Evolutionary conservation across 1,140 invertebrate species (phyloP).

Genomic region (Plutomurus gul): DNA sequence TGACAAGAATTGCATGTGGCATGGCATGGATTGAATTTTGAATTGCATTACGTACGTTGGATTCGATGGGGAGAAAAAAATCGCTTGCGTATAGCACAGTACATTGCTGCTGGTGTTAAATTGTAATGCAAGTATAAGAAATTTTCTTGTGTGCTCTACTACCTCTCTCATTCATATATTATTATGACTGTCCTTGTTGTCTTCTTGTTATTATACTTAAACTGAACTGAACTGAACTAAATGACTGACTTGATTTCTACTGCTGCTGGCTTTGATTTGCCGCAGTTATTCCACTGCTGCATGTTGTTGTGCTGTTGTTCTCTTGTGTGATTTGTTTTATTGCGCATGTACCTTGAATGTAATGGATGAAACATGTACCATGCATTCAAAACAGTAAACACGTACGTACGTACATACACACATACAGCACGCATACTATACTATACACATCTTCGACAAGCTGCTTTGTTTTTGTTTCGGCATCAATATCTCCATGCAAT

Average conservation of each 20-base stretch:
- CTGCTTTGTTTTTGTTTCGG: neutral
- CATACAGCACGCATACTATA: no score
- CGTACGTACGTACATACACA: neutral
- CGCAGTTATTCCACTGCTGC: no score
- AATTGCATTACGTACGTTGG: no score
- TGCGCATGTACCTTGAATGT: neutral
- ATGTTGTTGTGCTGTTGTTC: neutral
- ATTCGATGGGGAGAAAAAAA: no score
- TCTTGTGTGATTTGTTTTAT: neutral
- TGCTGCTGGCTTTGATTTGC: neutral
- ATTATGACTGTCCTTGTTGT: neutral
- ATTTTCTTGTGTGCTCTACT: neutral
- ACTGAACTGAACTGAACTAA: neutral
- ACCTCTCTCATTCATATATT: neutral
- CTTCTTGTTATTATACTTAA: no score
- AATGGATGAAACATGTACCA: no score
- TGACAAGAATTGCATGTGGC: constrained; percentile 17
- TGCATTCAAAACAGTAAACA: no score
- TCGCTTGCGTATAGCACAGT: no score
- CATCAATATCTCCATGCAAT: neutral
- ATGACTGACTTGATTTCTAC: constrained; percentile 26
- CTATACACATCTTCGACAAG: no score
- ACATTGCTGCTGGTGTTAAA: no score
- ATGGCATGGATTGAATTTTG: no score
- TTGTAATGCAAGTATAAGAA: no score